Percentiles rank a stretch among this genome's conserved stretches.
phyloP scores from a whole-genome alignment of 2,113 vertebrate genomes.

The Charina bottae region DNA sequence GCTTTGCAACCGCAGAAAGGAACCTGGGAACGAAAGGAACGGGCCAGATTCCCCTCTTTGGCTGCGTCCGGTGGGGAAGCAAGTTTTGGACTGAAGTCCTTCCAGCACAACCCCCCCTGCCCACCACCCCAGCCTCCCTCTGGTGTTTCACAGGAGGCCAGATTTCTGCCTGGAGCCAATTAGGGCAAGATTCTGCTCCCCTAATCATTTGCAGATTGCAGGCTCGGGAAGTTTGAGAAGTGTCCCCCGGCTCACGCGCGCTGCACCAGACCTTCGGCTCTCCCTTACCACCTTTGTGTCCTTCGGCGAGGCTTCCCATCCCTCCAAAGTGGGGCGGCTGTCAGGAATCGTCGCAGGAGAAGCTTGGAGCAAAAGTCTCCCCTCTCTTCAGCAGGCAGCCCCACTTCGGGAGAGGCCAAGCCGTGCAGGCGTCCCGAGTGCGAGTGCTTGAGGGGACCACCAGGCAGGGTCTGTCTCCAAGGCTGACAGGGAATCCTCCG shows the following conservation, averaged over 20 bases:
- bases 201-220: background rate
- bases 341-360: background rate
- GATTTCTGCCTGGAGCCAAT: background rate
- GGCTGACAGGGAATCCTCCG: no score
- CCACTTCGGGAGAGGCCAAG: no score
- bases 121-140: background rate
- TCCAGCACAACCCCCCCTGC: background rate
- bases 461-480: no score
- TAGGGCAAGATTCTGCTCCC: background rate
- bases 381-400: background rate
- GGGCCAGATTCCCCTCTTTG: background rate
- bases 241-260: fast-evolving
- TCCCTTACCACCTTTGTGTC: background rate
- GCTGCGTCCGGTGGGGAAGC: background rate
- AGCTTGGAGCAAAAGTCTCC: no score
- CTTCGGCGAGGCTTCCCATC: background rate
- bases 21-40: no score
- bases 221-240: background rate
- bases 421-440: no score
- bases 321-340: background rate
- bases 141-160: background rate
- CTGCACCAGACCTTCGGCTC: background rate
- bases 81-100: background rate
- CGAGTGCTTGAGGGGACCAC: no score
- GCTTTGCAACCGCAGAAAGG: background rate